phyloP scores from a whole-genome alignment of 2,888 invertebrate species.

The Watsonalla cultraria region DNA sequence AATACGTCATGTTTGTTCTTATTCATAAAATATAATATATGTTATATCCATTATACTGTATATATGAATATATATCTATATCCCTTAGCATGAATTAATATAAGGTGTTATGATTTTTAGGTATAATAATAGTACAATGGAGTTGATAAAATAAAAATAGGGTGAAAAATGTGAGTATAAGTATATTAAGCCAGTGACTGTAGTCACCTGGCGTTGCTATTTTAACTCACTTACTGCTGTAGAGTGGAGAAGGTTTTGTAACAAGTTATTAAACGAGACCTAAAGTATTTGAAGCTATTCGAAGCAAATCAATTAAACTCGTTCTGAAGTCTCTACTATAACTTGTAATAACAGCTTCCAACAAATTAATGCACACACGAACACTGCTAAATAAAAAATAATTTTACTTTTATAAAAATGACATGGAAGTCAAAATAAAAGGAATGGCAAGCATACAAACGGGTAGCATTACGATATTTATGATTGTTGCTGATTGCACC shows the following conservation, averaged over 20 bases:
- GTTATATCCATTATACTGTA: too few relatives aligned
- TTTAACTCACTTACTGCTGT: neutral
- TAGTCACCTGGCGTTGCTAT: neutral
- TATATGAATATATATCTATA: neutral
- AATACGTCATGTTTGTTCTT: too few relatives aligned
- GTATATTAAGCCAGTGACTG: neutral
- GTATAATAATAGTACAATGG: neutral
- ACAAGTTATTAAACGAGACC: neutral
- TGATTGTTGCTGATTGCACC: neutral
- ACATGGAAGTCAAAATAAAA: neutral
- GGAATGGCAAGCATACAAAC: neutral
- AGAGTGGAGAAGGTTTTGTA: neutral
- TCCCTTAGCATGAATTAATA: neutral
- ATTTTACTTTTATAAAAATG: neutral
- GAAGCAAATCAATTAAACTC: too few relatives aligned
- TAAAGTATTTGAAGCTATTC: too few relatives aligned
- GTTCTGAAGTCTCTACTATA: neutral
- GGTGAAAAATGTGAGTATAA: too few relatives aligned
- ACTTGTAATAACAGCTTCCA: neutral
- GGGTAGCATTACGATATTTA: neutral
- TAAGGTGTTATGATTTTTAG: neutral
- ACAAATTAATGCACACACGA: neutral
- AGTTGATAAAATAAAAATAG: neutral
- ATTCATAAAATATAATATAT: too few relatives aligned
- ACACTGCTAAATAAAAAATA: neutral